Conservation (phyloP, 92 coral and sea anemone species). For the Ricordea florida region DNA sequence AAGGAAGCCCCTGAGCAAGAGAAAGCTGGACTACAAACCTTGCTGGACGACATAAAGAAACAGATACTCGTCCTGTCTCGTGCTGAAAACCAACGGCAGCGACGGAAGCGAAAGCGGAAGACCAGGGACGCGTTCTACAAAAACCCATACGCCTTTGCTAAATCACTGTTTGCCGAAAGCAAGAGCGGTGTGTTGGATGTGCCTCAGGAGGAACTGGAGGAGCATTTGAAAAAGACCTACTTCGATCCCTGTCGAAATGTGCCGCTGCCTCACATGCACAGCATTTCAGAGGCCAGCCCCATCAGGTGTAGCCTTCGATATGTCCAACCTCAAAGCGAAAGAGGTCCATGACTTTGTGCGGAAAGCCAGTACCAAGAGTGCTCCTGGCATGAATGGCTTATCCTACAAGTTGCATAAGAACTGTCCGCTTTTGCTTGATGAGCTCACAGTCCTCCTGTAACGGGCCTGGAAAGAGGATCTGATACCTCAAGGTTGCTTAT, state of each 20-base stretch:
- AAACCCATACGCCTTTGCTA: constrained; percentile 1
- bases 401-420: too few relatives aligned
- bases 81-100: too few relatives aligned
- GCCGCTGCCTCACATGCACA: background rate
- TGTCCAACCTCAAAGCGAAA: background rate
- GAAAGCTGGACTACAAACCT: too few relatives aligned
- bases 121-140: too few relatives aligned
- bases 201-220: background rate
- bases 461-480: constrained; percentile 1
- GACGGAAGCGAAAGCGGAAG: too few relatives aligned
- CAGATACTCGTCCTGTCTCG: too few relatives aligned
- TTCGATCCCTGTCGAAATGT: background rate
- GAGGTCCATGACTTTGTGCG: background rate
- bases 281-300: background rate
- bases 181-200: background rate
- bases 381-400: too few relatives aligned
- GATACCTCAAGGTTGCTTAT: background rate
- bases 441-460: background rate
- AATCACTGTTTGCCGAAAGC: background rate
- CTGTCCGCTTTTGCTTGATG: background rate
- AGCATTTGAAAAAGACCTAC: background rate
- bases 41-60: too few relatives aligned
- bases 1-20: too few relatives aligned
- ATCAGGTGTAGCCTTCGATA: background rate
- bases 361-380: too few relatives aligned